These are phyloP conservation scores for Pseudomugil gertrudae DNA, from an alignment of 2,797 vertebrate genomes.

Conservation along the genomic window DNA sequence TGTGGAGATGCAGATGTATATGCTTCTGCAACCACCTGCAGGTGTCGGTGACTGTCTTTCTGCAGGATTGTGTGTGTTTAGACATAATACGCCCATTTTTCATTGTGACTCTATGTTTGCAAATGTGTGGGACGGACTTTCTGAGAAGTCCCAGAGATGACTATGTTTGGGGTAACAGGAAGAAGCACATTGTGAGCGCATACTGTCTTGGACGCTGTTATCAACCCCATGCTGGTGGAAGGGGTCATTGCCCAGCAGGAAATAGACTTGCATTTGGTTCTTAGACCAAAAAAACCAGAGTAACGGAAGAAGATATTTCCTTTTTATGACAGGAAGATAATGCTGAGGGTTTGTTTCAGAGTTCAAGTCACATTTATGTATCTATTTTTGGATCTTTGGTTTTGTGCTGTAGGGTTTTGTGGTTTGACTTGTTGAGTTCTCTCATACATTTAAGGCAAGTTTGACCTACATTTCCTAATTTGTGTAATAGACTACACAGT, in stretches of 20 bases:
- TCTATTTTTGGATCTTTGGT: slow-evolving; percentile 45
- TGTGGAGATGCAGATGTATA: slow-evolving; percentile 36
- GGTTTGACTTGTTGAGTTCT: slow-evolving; percentile 12
- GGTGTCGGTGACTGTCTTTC: slow-evolving; percentile 21
- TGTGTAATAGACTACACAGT: slow-evolving; percentile 3
- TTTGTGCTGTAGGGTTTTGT: slow-evolving; percentile 36
- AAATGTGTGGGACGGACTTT: slow-evolving; percentile 39
- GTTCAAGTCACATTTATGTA: slow-evolving; percentile 32
- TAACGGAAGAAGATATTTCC: slow-evolving; percentile 48
- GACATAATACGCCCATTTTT: slow-evolving; percentile 50
- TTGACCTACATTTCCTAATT: slow-evolving; percentile 19
- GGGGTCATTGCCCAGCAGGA: slow-evolving; percentile 57
- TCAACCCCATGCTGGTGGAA: slow-evolving; percentile 30
- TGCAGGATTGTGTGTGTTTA: slow-evolving; percentile 41
- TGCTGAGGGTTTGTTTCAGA: slow-evolving; percentile 37
- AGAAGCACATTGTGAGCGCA: slow-evolving; percentile 42
- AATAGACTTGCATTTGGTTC: slow-evolving; percentile 46
- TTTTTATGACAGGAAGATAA: slow-evolving; percentile 49
- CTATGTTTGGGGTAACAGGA: slow-evolving; percentile 64
- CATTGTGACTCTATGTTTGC: slow-evolving; percentile 47
- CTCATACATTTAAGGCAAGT: slow-evolving; percentile 17
- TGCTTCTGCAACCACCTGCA: slow-evolving; percentile 32
- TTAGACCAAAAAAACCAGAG: slow-evolving; percentile 32
- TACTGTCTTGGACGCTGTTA: slow-evolving; percentile 40
- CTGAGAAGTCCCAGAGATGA: slow-evolving; percentile 63